phyloP scores from a whole-genome alignment of 2,797 vertebrate species.

The Siniperca scherzeri region DNA sequence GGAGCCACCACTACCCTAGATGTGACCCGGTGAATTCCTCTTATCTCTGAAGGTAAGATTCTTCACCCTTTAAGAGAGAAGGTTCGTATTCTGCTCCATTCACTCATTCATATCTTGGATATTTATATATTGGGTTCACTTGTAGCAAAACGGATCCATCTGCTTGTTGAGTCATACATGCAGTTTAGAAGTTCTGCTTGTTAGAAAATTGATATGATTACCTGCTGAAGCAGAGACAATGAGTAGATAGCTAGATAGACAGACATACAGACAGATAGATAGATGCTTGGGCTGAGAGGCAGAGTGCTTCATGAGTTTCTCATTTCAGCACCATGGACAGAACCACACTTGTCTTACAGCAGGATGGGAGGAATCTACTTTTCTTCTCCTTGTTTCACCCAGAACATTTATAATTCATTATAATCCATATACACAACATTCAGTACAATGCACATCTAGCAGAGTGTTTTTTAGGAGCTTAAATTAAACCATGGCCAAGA shows the following conservation, averaged over 20 bases:
- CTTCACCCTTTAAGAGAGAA: not conserved
- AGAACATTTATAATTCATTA: conserved; percentile 52
- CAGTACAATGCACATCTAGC: not conserved
- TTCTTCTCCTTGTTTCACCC: conserved; percentile 37
- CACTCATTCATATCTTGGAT: not conserved
- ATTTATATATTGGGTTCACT: not conserved
- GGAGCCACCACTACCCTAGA: conserved; percentile 64
- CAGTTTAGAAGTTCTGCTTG: conserved; percentile 9
- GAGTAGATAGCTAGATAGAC: conserved; percentile 41
- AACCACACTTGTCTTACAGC: conserved; percentile 21
- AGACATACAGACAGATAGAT: conserved; percentile 53
- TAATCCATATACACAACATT: conserved; percentile 16
- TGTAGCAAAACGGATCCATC: not conserved
- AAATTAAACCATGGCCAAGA: not conserved
- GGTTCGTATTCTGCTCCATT: not conserved
- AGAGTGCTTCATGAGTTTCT: conserved; percentile 1
- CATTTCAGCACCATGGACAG: conserved; percentile 78
- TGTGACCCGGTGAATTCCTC: conserved; percentile 78
- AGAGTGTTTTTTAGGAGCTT: conserved; percentile 22
- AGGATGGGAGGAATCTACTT: conserved; percentile 15
- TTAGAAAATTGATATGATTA: not conserved
- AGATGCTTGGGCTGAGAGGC: conserved; percentile 14
- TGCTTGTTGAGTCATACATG: conserved; percentile 38
- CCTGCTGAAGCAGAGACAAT: not conserved
- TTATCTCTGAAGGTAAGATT: conserved; percentile 84